Conservation (phyloP, 1,140 invertebrate genomes). For the Drosophila asahinai region DNA sequence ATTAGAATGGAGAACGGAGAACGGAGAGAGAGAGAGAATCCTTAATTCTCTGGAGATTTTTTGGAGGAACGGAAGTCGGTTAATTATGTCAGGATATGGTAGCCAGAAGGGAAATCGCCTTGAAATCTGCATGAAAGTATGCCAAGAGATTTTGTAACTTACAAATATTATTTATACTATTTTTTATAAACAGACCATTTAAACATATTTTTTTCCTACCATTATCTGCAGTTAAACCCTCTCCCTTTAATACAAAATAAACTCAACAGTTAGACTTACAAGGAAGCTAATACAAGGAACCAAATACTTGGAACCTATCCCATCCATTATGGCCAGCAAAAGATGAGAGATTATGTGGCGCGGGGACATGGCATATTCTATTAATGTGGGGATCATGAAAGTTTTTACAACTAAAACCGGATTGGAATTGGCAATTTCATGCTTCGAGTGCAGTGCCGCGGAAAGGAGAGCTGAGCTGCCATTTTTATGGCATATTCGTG, state of each 20-base stretch:
- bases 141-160: not conserved
- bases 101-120: not conserved
- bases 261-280: constrained; percentile 5
- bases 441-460: constrained; percentile 61
- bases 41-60: constrained; percentile 5
- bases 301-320: no score
- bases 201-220: no score
- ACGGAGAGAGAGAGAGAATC: not conserved
- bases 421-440: constrained; percentile 80
- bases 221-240: not conserved
- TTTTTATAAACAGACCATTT: no score
- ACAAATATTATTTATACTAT: not conserved
- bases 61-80: not conserved
- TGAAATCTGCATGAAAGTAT: not conserved
- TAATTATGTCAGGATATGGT: constrained; percentile 25
- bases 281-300: not conserved
- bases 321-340: constrained; percentile 24
- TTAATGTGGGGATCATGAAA: constrained; percentile 57
- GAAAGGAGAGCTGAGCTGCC: constrained; percentile 9
- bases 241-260: not conserved
- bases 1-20: constrained; percentile 12
- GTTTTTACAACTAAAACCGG: constrained; percentile 74
- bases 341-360: constrained; percentile 42
- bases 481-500: constrained; percentile 85
- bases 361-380: constrained; percentile 47